phyloP scores from a whole-genome alignment of 2,888 invertebrate species.

The Diploptera punctata region DNA sequence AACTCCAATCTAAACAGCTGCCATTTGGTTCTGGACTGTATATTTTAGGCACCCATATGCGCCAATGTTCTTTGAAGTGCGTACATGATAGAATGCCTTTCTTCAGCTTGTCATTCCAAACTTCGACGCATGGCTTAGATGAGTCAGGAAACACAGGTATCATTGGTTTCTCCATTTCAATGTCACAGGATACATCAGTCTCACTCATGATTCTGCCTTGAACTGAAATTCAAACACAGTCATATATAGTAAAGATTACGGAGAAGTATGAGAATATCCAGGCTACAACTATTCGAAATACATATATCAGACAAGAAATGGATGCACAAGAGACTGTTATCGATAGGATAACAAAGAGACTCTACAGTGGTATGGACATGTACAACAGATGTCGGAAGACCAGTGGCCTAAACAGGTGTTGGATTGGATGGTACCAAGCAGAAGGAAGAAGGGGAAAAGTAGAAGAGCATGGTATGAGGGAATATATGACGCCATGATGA shows the following conservation, averaged over 20 bases:
- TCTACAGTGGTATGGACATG: too few relatives aligned
- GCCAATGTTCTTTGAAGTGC: slow-evolving; percentile 76
- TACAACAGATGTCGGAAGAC: too few relatives aligned
- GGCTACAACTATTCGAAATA: too few relatives aligned
- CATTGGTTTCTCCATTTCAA: slow-evolving; percentile 38
- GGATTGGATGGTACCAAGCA: too few relatives aligned
- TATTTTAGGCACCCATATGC: slow-evolving; percentile 73
- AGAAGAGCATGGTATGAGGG: too few relatives aligned
- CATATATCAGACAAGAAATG: too few relatives aligned
- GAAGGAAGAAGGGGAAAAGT: too few relatives aligned
- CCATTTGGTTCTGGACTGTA: slow-evolving; percentile 74
- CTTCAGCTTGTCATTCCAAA: slow-evolving; percentile 69
- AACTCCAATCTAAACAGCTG: slow-evolving; percentile 74
- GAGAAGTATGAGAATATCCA: too few relatives aligned
- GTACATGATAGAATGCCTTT: slow-evolving; percentile 63
- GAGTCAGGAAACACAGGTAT: slow-evolving; percentile 50
- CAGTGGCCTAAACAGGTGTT: too few relatives aligned
- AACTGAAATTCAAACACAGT: not conserved
- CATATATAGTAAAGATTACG: not conserved
- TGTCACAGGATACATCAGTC: slow-evolving; percentile 17
- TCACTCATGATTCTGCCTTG: not conserved
- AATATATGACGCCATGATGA: too few relatives aligned
- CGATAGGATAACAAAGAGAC: too few relatives aligned
- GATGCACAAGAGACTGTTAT: too few relatives aligned
- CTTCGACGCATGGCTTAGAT: slow-evolving; percentile 49